Conservation (phyloP, 1,140 invertebrate species). For the Bilobella aurantiaca region DNA sequence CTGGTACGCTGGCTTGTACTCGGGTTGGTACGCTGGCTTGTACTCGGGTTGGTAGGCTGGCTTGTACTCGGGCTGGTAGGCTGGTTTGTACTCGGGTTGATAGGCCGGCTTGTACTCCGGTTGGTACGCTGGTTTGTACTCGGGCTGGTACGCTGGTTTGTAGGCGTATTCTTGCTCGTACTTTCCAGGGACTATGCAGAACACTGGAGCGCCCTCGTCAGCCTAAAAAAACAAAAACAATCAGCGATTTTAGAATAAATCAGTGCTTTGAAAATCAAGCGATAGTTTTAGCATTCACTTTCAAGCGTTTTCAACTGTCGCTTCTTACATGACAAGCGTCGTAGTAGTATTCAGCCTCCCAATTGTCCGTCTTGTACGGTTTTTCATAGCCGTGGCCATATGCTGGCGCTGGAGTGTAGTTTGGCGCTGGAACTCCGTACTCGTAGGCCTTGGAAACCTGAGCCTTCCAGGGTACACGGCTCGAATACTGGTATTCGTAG, state of each 20-base stretch:
- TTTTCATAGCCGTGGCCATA: conserved; percentile 7
- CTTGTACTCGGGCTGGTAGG: not conserved
- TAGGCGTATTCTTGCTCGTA: conserved; percentile 25
- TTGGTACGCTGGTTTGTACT: conserved; percentile 1
- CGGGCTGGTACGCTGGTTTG: conserved; percentile 6
- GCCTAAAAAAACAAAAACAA: conserved; percentile 25
- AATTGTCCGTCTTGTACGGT: conserved; percentile 19
- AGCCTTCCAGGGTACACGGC: conserved; percentile 24
- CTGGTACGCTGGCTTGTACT: conserved; percentile 20
- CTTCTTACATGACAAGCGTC: conserved; percentile 32
- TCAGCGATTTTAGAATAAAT: not conserved
- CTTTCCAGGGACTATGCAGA: conserved; percentile 25
- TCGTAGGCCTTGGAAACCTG: conserved; percentile 28
- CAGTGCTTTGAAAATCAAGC: no score
- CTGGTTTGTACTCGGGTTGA: not conserved
- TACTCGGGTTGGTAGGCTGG: not conserved
- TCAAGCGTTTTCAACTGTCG: not conserved
- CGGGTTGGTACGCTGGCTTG: not conserved
- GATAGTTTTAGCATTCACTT: no score
- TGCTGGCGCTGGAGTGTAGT: not conserved
- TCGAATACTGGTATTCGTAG: conserved; percentile 23
- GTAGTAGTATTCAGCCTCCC: conserved; percentile 35
- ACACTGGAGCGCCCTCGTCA: conserved; percentile 30
- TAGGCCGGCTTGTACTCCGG: conserved; percentile 3
- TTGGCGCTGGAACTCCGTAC: conserved; percentile 6